Evolutionary conservation across 2,797 vertebrate species (phyloP).

Genomic region (Gastrophryne carolinensis): DNA sequence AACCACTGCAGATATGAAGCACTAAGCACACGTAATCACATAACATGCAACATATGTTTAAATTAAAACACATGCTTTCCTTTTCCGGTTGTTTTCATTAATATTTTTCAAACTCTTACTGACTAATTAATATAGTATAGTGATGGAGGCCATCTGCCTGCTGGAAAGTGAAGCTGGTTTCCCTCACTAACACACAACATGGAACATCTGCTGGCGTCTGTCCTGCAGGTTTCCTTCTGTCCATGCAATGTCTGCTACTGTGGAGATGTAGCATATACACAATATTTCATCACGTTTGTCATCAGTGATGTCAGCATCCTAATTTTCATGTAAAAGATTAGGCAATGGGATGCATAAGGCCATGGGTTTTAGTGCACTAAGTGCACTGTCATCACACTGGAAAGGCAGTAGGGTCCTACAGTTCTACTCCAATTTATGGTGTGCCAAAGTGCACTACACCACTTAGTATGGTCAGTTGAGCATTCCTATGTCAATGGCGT

Average conservation of each 20-base stretch:
- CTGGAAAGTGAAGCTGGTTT: conserved; percentile 20
- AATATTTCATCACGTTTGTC: background rate
- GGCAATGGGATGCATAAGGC: background rate
- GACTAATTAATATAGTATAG: conserved; percentile 42
- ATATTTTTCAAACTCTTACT: conserved; percentile 28
- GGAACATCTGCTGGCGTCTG: conserved; percentile 29
- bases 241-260: background rate
- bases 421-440: no score
- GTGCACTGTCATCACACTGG: no score
- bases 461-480: no score
- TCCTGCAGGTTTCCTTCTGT: background rate
- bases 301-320: background rate
- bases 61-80: conserved; percentile 18
- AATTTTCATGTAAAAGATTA: background rate
- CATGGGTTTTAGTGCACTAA: no score
- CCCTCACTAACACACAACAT: conserved; percentile 33
- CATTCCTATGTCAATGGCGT: no score
- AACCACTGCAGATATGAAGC: conserved; percentile 3
- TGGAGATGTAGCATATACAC: background rate
- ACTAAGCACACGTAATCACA: background rate
- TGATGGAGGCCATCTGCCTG: conserved; percentile 35
- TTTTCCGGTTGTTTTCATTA: conserved; percentile 26
- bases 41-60: conserved; percentile 31
- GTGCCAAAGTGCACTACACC: no score
- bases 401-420: no score